Conservation (phyloP, 2,113 vertebrate species). For the Gymnobelideus leadbeateri region DNA sequence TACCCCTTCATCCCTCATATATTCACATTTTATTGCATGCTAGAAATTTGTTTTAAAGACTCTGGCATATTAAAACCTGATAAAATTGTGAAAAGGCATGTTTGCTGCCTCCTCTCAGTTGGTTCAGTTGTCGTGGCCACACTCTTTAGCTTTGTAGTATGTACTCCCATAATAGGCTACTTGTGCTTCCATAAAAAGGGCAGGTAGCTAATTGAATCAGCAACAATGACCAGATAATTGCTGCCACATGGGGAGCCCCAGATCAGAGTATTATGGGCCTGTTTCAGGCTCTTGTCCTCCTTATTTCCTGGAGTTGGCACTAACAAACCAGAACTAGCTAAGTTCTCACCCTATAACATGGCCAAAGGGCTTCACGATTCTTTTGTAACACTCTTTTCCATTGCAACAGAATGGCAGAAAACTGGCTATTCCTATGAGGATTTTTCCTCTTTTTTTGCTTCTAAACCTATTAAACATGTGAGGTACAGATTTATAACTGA, state of each 20-base stretch:
- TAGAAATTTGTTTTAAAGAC: background rate
- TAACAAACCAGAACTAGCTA: background rate
- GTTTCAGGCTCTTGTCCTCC: background rate
- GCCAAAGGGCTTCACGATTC: background rate
- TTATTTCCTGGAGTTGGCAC: background rate
- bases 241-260: background rate
- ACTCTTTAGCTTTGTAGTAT: background rate
- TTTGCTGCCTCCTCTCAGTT: background rate
- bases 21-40: background rate
- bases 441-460: background rate
- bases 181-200: background rate
- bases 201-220: background rate
- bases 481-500: background rate
- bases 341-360: background rate
- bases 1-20: background rate
- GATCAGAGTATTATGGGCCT: constrained; percentile 3
- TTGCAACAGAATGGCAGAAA: background rate
- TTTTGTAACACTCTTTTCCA: constrained; percentile 7
- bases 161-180: background rate
- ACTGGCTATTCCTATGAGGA: background rate
- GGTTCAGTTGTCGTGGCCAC: background rate
- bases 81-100: background rate
- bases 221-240: background rate
- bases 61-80: background rate
- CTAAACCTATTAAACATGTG: background rate